phyloP scores from a whole-genome alignment of 1,140 invertebrate species.

The Lordiphosa collinella region DNA sequence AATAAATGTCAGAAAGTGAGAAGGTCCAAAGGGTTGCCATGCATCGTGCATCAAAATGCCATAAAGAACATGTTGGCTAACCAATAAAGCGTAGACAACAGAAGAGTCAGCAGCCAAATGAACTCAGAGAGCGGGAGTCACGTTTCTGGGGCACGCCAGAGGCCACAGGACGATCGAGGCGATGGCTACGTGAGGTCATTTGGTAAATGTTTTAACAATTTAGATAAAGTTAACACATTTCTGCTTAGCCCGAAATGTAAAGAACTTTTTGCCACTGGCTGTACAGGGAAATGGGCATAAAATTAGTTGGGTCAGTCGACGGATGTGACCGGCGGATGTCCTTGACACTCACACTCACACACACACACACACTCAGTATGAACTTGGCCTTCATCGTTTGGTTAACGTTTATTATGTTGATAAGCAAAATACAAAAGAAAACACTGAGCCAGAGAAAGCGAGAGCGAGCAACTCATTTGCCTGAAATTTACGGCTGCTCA shows the following conservation, averaged over 20 bases:
- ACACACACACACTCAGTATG: slow-evolving; percentile 20
- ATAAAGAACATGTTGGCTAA: slow-evolving; percentile 67
- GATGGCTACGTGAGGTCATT: slow-evolving; percentile 74
- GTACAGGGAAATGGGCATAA: slow-evolving; percentile 66
- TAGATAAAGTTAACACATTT: slow-evolving; percentile 79
- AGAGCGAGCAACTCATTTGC: not conserved
- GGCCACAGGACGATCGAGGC: slow-evolving; percentile 48
- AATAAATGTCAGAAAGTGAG: slow-evolving; percentile 54
- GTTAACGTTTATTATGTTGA: slow-evolving; percentile 55
- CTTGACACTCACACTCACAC: slow-evolving; percentile 43
- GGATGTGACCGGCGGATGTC: slow-evolving; percentile 63
- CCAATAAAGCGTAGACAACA: slow-evolving; percentile 65
- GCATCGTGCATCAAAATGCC: slow-evolving; percentile 65
- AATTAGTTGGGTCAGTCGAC: slow-evolving; percentile 70
- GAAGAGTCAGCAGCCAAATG: slow-evolving; percentile 44
- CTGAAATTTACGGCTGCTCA: slow-evolving; percentile 4
- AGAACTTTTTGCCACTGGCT: slow-evolving; percentile 35
- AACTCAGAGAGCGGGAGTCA: slow-evolving; percentile 40
- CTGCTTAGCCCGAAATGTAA: slow-evolving; percentile 44
- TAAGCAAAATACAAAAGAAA: slow-evolving; percentile 49
- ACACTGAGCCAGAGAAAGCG: not conserved
- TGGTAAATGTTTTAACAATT: slow-evolving; percentile 78
- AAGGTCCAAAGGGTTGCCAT: slow-evolving; percentile 53
- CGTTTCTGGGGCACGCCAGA: slow-evolving; percentile 43
- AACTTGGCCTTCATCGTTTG: slow-evolving; percentile 57